Base-by-base conservation (phyloP, 1,140 invertebrate genomes). In the Drosophila eugracilis region DNA sequence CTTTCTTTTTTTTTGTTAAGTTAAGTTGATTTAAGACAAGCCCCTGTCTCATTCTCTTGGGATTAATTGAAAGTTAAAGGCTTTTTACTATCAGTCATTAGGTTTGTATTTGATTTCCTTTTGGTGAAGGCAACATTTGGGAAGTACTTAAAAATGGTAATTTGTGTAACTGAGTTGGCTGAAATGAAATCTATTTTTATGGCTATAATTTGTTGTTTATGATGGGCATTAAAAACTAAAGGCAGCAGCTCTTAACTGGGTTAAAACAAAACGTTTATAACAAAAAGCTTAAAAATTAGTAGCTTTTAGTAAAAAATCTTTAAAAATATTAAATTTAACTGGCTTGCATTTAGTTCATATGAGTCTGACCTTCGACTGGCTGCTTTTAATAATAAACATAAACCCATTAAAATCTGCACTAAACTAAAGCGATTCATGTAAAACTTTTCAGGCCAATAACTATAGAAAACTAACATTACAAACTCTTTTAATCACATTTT, bases 21-120 rank as follows among this genome's bases (percentile, higher is more conserved):
- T 44, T 26, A 47, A 62, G 22, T 65, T 65, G 60, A 65, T 62
- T 65, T 65, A 65, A 45, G 7, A 17, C 39, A 21, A 26, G 5
- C 19, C 4, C 30, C 10, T 42, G 10, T 2, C 7, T n/a, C n/a
- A n/a, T n/a, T n/a, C n/a, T n/a, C 15, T 30, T 36, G n/a, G 22
- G 4, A 1, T 55, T 28, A 47, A 17, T 28, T 24, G 24, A 9
- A 45, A 4, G 12, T 59, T 36, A 59, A 44, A 26, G 21, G 19
- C 28, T 48, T 34, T 28, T 34, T 58, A 36, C 30, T 22, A n/a
- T 17, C 3, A 24, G 22, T 36, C 47, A 58, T 54, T 54, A 58
- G 5, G 24, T 26, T 10, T 6, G 22, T 12, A 58, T 19, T 22
- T 48, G 19, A 21, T 21, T 5, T 4, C 9, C 12, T 22, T n/a